Evolutionary conservation across 2,888 invertebrate species (phyloP).

Genomic region (Pherbina coryleti): DNA sequence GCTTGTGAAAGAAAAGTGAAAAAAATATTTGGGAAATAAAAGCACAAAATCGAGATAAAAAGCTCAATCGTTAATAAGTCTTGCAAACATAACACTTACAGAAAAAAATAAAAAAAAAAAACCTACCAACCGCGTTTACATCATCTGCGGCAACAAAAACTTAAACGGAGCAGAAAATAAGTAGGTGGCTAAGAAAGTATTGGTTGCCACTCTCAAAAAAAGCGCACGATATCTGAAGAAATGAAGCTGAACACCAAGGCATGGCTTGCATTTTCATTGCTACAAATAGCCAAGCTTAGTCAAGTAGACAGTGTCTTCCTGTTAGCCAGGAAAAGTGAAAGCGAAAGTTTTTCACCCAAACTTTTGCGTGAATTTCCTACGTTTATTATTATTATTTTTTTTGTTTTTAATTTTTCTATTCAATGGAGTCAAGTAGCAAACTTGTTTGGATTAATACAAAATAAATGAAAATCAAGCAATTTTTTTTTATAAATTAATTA

Average conservation of each 20-base stretch:
- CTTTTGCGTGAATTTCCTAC: slow-evolving; percentile 16
- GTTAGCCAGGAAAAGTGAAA: slow-evolving; percentile 58
- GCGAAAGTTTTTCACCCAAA: slow-evolving; percentile 63
- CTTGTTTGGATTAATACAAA: neutral
- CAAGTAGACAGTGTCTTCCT: neutral
- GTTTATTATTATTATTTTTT: neutral
- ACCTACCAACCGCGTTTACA: slow-evolving; percentile 25
- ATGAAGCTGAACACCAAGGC: slow-evolving; percentile 8
- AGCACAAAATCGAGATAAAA: neutral
- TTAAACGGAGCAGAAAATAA: slow-evolving; percentile 45
- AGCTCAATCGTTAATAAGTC: neutral
- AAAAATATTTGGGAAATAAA: neutral
- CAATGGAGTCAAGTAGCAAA: neutral
- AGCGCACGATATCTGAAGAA: neutral
- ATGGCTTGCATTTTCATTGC: too few relatives aligned
- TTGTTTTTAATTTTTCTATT: neutral
- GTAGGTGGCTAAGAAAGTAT: slow-evolving; percentile 41
- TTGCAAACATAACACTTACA: neutral
- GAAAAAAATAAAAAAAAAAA: neutral
- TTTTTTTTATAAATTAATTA: too few relatives aligned
- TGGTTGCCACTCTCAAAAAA: neutral
- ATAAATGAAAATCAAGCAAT: too few relatives aligned
- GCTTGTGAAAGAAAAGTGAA: too few relatives aligned
- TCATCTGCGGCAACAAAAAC: neutral
- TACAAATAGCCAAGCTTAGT: too few relatives aligned